These are phyloP conservation scores for Oriolus oriolus DNA, from an alignment of 2,113 vertebrate species.

Conservation along the genomic window DNA sequence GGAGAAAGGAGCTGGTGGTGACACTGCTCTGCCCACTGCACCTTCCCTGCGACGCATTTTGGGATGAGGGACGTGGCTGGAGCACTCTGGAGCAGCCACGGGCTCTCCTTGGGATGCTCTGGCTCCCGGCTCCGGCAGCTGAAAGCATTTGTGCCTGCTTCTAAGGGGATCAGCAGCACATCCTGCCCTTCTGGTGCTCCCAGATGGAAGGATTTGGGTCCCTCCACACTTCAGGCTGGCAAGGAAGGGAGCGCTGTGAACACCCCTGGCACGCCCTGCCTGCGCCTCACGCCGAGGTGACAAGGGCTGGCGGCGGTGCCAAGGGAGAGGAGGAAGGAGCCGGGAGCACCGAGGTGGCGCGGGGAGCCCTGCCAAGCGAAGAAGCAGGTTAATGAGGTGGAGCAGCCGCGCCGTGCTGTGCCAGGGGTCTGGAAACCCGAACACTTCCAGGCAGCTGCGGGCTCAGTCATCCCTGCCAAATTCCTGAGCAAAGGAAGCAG, in stretches of 20 bases:
- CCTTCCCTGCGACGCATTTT: rapidly evolving
- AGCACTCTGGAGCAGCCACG: rapidly evolving
- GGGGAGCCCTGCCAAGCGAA: neutral
- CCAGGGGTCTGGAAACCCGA: slow-evolving; percentile 23
- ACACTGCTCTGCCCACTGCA: neutral
- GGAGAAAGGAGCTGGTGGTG: slow-evolving; percentile 14
- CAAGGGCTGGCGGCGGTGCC: neutral
- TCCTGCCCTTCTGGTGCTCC: neutral
- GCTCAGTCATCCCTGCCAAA: slow-evolving; percentile 11
- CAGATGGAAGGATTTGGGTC: slow-evolving; percentile 7
- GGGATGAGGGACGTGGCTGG: neutral
- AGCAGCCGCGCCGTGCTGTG: neutral
- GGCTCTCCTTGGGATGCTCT: neutral
- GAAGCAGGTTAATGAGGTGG: slow-evolving; percentile 4
- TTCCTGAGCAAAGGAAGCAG: slow-evolving; percentile 1
- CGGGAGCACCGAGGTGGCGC: neutral
- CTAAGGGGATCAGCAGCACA: neutral
- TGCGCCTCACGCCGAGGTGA: neutral
- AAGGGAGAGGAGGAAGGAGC: neutral
- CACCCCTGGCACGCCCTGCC: neutral
- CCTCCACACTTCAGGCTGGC: neutral
- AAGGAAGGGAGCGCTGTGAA: neutral
- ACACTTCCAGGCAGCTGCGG: slow-evolving; percentile 4
- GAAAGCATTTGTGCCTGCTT: neutral
- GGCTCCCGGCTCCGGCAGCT: neutral